Evolutionary conservation across 1,140 invertebrate genomes (phyloP), one percentile per base, ranked within the genome.

Genomic region (Globodera ellingtonae): DNA sequence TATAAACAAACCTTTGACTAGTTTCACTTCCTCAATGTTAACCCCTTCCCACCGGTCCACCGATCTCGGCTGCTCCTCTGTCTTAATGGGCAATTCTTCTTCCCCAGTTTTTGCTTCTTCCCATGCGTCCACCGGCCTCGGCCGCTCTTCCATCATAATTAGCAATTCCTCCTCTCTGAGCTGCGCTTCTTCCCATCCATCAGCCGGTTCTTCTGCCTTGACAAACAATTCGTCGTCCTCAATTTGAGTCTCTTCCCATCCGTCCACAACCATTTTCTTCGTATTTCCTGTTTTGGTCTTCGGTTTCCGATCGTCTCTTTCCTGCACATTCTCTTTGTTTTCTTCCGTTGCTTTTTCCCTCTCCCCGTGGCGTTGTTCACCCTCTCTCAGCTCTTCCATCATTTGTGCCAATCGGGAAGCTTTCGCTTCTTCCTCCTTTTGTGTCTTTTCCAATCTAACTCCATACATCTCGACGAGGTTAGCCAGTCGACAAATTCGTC

Each of bases 401-500:
- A 70, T 50, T 79, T 52, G 46, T 24, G 46, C 35, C 50, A 79
- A 82, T 52, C 75, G 48, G 6, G 56, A 44, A 44, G 18, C n/a
- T 48, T 79, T 82, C n/a, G 59, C 70, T 52, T 83, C 82, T n/a
- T 73, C 81, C 75, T 81, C 77, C 46, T 79, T 76, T 56, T 72
- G 15, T 15, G 66, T 69, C 44, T 71, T 62, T 56, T 79, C 80
- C 6, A 81, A 13, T 50, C 67, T 75, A 46, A 62, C 13, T 50
- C 74, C 74, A 62, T 86, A 85, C 72, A 85, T 76, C 5, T 88
- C 78, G 15, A 88, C 85, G 10, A 86, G 72, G 72, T 85, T 88
- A 18, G 81, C 83, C 10, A 86, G 56, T 24, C 85, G 86, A 21
- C 86, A 85, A 35, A 86, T 79, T 47, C 70, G 48, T 13, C 79